Evolutionary conservation across 2,888 invertebrate genomes (phyloP).

Genomic region (Atethmia centrago): DNA sequence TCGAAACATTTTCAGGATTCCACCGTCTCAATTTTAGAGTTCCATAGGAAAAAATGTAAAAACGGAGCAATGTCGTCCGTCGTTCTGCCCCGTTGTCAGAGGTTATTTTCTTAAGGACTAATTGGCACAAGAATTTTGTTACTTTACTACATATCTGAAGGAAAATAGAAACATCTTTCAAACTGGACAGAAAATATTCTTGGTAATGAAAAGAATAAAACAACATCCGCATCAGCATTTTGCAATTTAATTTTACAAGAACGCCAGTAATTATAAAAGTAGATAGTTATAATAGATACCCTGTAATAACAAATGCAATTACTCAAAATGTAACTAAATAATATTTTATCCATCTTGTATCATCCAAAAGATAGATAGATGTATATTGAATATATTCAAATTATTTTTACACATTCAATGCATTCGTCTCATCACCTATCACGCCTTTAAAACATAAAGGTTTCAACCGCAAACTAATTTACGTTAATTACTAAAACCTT

Average conservation of each 20-base stretch:
- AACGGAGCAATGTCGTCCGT: conserved; percentile 52
- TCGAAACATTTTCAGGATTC: conserved; percentile 52
- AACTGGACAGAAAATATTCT: conserved; percentile 19
- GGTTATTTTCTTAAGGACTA: conserved; percentile 57
- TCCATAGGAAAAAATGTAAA: conserved; percentile 57
- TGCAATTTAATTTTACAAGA: neutral
- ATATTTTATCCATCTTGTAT: neutral
- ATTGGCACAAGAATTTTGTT: conserved; percentile 58
- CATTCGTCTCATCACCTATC: conserved; percentile 33
- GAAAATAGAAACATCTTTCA: conserved; percentile 42
- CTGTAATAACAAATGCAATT: conserved; percentile 3
- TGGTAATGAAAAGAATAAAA: neutral
- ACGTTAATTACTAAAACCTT: conserved; percentile 50
- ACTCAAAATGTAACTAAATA: conserved; percentile 8
- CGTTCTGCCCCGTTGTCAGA: conserved; percentile 42
- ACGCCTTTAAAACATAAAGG: conserved; percentile 33
- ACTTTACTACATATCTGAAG: conserved; percentile 35
- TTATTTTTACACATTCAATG: conserved; percentile 12
- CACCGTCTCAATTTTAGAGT: conserved; percentile 47
- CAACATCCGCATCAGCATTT: neutral
- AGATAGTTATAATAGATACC: neutral
- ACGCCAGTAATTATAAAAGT: neutral
- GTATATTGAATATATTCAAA: conserved; percentile 29
- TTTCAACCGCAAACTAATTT: conserved; percentile 48
- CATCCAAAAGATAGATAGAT: conserved; percentile 1